phyloP scores from a whole-genome alignment of 2,113 vertebrate genomes.

The Sakesphorus luctuosus region DNA sequence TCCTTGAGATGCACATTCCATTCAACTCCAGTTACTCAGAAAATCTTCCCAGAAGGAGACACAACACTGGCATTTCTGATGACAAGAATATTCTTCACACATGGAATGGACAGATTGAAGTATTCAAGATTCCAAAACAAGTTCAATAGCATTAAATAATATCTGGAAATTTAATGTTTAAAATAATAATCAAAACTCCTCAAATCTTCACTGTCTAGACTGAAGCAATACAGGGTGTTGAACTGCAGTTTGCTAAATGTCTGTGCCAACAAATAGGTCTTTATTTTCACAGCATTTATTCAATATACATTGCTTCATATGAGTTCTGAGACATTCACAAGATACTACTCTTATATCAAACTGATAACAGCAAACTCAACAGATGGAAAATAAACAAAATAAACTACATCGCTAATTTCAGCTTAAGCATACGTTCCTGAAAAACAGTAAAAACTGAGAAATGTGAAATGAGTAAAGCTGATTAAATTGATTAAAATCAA shows the following conservation, averaged over 20 bases:
- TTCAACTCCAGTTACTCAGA: neutral
- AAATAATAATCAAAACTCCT: neutral
- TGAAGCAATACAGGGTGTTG: neutral
- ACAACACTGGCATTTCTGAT: neutral
- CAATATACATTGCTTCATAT: neutral
- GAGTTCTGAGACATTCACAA: neutral
- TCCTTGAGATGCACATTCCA: neutral
- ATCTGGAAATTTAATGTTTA: neutral
- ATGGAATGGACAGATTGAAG: neutral
- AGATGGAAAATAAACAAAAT: slow-evolving; percentile 28
- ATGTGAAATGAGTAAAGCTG: neutral
- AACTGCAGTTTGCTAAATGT: neutral
- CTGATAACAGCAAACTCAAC: slow-evolving; percentile 16
- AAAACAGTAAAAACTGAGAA: neutral
- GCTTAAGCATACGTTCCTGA: neutral
- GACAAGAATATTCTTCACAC: neutral
- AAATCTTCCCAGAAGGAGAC: neutral
- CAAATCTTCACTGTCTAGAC: slow-evolving; percentile 27
- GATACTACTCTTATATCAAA: neutral
- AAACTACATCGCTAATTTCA: neutral
- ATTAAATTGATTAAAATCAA: slow-evolving; percentile 22
- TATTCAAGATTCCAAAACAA: neutral
- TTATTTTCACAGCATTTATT: slow-evolving; percentile 24
- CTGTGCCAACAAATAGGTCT: neutral
- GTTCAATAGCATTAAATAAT: neutral